Percentiles rank a stretch among this genome's conserved stretches.
Evolutionary conservation across 2,797 vertebrate species (phyloP).

Genomic region (Hoplostethus mediterraneus): DNA sequence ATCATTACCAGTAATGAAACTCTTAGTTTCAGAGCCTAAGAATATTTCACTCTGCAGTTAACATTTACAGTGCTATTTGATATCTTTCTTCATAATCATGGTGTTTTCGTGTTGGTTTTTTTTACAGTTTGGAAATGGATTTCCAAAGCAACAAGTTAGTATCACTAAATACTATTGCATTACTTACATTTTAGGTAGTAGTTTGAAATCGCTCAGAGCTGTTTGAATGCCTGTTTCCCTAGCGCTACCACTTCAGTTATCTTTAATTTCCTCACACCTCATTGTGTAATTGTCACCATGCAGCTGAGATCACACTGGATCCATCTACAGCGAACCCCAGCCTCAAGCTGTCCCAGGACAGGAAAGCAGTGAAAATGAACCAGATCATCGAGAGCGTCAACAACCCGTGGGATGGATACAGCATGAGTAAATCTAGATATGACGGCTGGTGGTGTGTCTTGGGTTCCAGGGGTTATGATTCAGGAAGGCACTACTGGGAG

Average conservation of each 20-base stretch:
- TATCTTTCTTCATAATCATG: not conserved
- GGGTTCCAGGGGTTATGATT: constrained; percentile 41
- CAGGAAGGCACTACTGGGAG: constrained; percentile 56
- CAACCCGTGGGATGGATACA: not conserved
- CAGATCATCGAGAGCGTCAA: not conserved
- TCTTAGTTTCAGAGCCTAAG: no score
- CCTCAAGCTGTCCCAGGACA: constrained; percentile 27
- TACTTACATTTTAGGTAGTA: not conserved
- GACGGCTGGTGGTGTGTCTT: constrained; percentile 53
- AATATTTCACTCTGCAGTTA: no score
- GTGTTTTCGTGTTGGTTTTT: not conserved
- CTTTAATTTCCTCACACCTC: not conserved
- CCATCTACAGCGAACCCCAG: constrained; percentile 45
- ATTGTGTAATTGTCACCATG: constrained; percentile 7
- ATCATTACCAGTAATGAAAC: no score
- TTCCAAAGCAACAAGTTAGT: constrained; percentile 40
- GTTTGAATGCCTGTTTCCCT: not conserved
- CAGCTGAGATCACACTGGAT: constrained; percentile 51
- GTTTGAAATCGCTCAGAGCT: not conserved
- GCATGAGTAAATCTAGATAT: not conserved
- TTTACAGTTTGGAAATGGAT: constrained; percentile 50
- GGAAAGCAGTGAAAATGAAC: constrained; percentile 27
- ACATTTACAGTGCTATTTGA: no score
- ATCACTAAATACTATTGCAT: not conserved
- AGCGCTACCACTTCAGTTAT: not conserved